Conservation (phyloP, 1,140 invertebrate species). For the Hormaphis cornu region DNA sequence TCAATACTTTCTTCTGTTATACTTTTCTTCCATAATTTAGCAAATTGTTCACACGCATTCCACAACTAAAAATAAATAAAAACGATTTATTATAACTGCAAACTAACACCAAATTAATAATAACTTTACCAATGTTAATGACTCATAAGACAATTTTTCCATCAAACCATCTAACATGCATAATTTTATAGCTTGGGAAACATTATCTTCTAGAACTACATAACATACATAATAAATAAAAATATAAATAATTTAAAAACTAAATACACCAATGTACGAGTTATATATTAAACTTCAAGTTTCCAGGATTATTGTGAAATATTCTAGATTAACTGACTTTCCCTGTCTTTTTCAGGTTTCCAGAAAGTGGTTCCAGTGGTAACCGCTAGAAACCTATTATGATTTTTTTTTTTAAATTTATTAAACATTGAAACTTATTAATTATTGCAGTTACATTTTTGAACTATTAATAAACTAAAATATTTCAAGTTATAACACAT, state of each 20-base stretch:
- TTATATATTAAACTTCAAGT: too few relatives aligned
- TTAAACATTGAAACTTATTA: too few relatives aligned
- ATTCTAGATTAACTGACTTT: too few relatives aligned
- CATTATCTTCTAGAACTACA: slow-evolving; percentile 9
- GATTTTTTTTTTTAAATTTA: too few relatives aligned
- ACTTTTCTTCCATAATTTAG: slow-evolving; percentile 11
- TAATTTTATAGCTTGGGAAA: slow-evolving; percentile 5
- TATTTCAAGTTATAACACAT: too few relatives aligned
- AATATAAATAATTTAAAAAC: not conserved
- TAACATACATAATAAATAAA: not conserved
- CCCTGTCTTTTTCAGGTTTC: too few relatives aligned
- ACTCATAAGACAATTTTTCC: slow-evolving; percentile 12
- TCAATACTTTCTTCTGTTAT: not conserved
- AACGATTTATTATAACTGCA: not conserved
- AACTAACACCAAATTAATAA: not conserved
- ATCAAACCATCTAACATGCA: slow-evolving; percentile 11
- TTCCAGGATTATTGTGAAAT: too few relatives aligned
- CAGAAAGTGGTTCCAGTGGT: too few relatives aligned
- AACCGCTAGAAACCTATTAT: too few relatives aligned
- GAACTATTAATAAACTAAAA: too few relatives aligned
- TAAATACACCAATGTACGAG: not conserved
- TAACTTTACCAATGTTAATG: not conserved
- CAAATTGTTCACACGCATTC: slow-evolving; percentile 26
- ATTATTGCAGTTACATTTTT: too few relatives aligned
- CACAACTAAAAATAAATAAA: slow-evolving; percentile 4